Base-by-base conservation (phyloP, 2,113 vertebrate genomes). In the Alectura lathami region DNA sequence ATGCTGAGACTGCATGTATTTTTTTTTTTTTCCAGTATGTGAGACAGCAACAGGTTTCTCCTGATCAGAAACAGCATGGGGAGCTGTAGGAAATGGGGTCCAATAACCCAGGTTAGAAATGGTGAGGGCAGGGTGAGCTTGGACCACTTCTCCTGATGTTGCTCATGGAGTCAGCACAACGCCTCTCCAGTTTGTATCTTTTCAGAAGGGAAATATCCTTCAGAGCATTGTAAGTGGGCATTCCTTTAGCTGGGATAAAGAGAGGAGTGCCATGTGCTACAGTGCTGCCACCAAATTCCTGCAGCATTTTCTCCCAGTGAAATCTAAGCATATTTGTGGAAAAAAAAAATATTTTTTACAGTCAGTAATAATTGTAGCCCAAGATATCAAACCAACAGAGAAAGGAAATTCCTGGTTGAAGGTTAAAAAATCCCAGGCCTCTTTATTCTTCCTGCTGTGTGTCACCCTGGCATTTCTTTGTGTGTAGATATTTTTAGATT, bases 181-280 rank as follows among this genome's bases (percentile, higher is more conserved):
- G 12, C 29, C 56, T 29, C 8, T 80, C 20, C 54, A 6, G 2
- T 16, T 47, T 78, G 5, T 51, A 1, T 21, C n/a, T 80, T 0
- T 1, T 26, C 45, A 20, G 76, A 16, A 14, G 47, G 34, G 34
- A 40, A 50, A 17, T 27, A n/a, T 18, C 73, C 30, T 27, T 54
- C 70, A 3, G 3, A 22, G 50, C 0, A 2, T 8, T 16, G 5
- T 14, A 10, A 45, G 24, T 4, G 29, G 27, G 20, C 6, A 1
- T 6, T 30, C 8, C 20, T 70, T 64, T 3, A 45, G 47, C 36
- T 50, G 63, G 54, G 27, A 72, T 54, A 66, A 30, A 20, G 13
- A 21, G 73, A 38, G 76, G 87, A 54, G 34, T 84, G 66, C 60
- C 74, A 42, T 17, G 85, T 78, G 1, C 77, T 70, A 88, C 45